phyloP scores from a whole-genome alignment of 2,797 vertebrate genomes.

The Parotocinclus haroldoi region DNA sequence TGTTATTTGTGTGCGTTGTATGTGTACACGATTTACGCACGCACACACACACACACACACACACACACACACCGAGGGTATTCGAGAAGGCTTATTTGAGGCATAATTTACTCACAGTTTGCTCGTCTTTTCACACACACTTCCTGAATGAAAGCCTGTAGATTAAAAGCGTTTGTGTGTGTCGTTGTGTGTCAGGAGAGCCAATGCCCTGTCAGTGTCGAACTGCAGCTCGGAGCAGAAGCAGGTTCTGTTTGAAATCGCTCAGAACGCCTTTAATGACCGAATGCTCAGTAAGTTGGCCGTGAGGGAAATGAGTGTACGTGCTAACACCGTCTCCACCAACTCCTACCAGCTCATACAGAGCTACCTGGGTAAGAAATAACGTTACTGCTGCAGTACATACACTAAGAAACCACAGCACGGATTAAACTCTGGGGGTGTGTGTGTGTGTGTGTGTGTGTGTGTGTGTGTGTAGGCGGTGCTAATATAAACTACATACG shows the following conservation, averaged over 20 bases:
- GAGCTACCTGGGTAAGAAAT: constrained; percentile 51
- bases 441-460: not conserved
- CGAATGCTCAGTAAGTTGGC: not conserved
- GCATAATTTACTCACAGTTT: not conserved
- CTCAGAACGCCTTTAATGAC: constrained; percentile 43
- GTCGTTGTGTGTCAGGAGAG: constrained; percentile 49
- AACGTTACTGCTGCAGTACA: not conserved
- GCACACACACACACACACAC: too few species aligned
- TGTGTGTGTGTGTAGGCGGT: constrained; percentile 55
- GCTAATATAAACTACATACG: constrained; percentile 22
- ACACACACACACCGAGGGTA: too few species aligned
- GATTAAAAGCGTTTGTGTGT: too few species aligned
- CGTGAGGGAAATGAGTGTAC: not conserved
- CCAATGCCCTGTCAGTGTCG: constrained; percentile 45
- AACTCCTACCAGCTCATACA: constrained; percentile 50
- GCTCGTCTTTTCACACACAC: too few species aligned
- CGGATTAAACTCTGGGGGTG: not conserved
- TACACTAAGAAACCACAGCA: not conserved
- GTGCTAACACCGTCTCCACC: not conserved
- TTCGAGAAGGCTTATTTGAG: not conserved
- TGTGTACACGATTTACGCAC: not conserved
- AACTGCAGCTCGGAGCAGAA: constrained; percentile 60
- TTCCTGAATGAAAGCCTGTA: too few species aligned
- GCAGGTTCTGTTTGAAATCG: constrained; percentile 55
- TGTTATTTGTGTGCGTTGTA: too few species aligned